A percentile compares a stretch with the other conserved stretches of the same genome.
Conservation (phyloP, 2,888 invertebrate genomes). For the Ganaspis brasiliensis region DNA sequence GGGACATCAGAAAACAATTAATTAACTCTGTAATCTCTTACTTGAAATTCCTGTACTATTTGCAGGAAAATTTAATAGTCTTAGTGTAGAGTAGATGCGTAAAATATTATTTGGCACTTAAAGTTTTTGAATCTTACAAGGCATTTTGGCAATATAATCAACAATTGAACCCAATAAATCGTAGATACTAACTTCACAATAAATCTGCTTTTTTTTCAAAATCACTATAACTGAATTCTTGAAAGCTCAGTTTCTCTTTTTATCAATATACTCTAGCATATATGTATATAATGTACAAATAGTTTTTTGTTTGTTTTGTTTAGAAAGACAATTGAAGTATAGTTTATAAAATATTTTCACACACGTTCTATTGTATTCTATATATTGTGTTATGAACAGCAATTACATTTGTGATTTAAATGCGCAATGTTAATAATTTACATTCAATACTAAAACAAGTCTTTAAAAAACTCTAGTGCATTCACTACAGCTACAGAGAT, state of each 20-base stretch:
- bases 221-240: not conserved
- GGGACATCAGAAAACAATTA: too few species aligned
- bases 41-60: too few species aligned
- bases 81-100: not conserved
- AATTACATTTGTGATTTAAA: not conserved
- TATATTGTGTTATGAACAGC: not conserved
- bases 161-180: not conserved
- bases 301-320: not conserved
- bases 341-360: conserved; percentile 59
- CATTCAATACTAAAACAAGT: not conserved
- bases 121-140: conserved; percentile 15
- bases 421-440: not conserved
- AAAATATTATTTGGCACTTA: conserved; percentile 10
- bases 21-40: too few species aligned
- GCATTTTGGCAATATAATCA: conserved; percentile 4
- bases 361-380: conserved; percentile 53
- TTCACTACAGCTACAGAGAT: too few species aligned
- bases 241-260: not conserved
- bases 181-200: too few species aligned
- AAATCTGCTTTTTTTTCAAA: conserved; percentile 10
- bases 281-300: conserved; percentile 33
- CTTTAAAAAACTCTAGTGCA: not conserved
- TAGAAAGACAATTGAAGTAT: conserved; percentile 7
- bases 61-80: too few species aligned
- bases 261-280: conserved; percentile 5